Conservation (phyloP, 2,888 invertebrate species). For the Sinodicranocentrus sp. region DNA sequence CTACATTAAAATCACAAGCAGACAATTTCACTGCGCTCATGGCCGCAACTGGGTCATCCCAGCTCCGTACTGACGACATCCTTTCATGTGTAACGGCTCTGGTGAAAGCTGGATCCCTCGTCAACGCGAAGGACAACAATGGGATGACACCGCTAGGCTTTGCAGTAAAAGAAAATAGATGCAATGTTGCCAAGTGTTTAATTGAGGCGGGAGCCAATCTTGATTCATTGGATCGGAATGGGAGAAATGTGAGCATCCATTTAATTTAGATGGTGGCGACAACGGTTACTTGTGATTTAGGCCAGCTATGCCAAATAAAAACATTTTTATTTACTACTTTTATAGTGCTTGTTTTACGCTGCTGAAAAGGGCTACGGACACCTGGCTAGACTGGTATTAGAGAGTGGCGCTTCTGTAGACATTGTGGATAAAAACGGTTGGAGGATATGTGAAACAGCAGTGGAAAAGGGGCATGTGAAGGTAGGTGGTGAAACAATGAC, state of each 20-base stretch:
- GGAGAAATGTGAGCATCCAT: conserved; percentile 51
- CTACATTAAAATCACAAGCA: no score
- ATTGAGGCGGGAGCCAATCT: conserved; percentile 63
- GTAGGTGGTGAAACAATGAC: no score
- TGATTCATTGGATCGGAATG: conserved; percentile 60
- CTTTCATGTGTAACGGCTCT: conserved; percentile 46
- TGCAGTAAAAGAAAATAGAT: conserved; percentile 68
- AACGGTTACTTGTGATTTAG: no score
- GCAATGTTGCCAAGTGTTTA: conserved; percentile 52
- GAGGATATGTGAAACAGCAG: conserved; percentile 57
- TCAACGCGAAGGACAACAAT: conserved; percentile 60
- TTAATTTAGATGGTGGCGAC: no score
- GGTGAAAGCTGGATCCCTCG: conserved; percentile 47
- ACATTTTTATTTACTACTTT: neutral
- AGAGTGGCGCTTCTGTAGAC: conserved; percentile 46
- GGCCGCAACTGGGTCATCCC: conserved; percentile 68
- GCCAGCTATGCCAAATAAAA: neutral
- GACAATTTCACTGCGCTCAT: conserved; percentile 68
- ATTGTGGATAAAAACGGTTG: conserved; percentile 56
- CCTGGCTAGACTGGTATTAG: conserved; percentile 48
- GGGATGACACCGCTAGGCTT: conserved; percentile 60
- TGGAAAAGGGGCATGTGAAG: conserved; percentile 58
- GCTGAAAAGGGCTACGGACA: conserved; percentile 59
- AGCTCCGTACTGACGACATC: conserved; percentile 42
- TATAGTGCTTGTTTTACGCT: conserved; percentile 63